These are phyloP conservation scores for Chamaedrilus cognettii DNA, from an alignment of 2,888 invertebrate species.

Conservation along the genomic window DNA sequence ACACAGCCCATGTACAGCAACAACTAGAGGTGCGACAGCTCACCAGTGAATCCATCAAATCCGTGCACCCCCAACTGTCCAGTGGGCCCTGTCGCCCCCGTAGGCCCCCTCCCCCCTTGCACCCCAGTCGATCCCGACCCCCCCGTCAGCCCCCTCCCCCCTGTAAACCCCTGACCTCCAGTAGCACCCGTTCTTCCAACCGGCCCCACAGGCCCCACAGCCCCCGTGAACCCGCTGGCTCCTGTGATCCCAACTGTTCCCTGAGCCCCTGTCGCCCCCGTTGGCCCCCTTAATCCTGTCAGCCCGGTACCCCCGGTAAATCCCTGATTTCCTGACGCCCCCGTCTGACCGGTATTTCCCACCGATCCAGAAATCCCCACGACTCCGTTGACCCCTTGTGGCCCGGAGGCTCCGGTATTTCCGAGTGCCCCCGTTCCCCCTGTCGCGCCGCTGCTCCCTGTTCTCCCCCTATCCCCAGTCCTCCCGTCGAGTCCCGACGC, in stretches of 20 bases:
- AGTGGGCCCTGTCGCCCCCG: constrained; percentile 10
- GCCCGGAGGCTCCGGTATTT: constrained; percentile 19
- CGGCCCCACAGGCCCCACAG: background rate
- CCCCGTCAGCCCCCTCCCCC: background rate
- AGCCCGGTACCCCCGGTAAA: constrained; percentile 2
- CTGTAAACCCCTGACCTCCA: too few relatives aligned
- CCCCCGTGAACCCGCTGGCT: constrained; percentile 7
- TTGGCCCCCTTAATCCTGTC: background rate
- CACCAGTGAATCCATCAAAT: constrained; percentile 13
- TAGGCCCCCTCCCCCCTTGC: constrained; percentile 2
- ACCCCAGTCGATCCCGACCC: background rate
- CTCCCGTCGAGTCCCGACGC: background rate
- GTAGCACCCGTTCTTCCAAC: constrained; percentile 1
- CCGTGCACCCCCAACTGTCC: constrained; percentile 11
- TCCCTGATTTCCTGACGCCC: constrained; percentile 25
- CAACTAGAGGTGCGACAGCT: background rate
- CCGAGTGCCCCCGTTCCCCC: constrained; percentile 29
- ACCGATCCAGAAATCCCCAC: constrained; percentile 30
- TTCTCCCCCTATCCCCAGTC: constrained; percentile 8
- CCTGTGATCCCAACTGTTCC: constrained; percentile 18
- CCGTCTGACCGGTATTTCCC: constrained; percentile 29
- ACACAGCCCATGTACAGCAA: background rate
- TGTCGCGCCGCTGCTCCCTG: constrained; percentile 23
- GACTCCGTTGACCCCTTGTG: constrained; percentile 26
- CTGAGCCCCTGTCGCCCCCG: background rate